These are phyloP conservation scores for Cactoblastis cactorum DNA, from an alignment of 2,888 invertebrate genomes.

Conservation along the genomic window DNA sequence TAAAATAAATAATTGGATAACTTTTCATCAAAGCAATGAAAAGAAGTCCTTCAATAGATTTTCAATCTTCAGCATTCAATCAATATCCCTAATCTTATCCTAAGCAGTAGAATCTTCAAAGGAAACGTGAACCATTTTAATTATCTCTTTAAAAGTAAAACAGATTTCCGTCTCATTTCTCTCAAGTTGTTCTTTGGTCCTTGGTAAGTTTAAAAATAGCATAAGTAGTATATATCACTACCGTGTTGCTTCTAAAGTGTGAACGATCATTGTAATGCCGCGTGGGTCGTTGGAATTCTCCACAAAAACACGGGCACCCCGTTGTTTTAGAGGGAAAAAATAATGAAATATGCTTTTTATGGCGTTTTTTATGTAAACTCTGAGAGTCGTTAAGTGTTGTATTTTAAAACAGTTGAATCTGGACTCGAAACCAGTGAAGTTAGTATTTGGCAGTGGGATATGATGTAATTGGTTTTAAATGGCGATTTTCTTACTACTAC, in stretches of 20 bases:
- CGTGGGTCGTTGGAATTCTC: conserved; percentile 67
- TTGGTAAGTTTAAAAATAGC: conserved; percentile 47
- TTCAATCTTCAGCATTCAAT: background rate
- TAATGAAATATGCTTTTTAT: conserved; percentile 73
- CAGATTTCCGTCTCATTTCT: conserved; percentile 13
- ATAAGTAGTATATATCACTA: conserved; percentile 57
- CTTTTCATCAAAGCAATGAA: too few species aligned
- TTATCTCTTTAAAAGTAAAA: conserved; percentile 10
- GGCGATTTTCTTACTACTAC: background rate
- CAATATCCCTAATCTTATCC: background rate
- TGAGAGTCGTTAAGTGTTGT: conserved; percentile 59
- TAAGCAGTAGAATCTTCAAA: background rate
- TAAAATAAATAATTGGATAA: background rate
- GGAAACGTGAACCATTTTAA: background rate
- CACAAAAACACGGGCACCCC: conserved; percentile 72
- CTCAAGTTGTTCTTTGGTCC: conserved; percentile 6
- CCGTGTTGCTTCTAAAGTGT: conserved; percentile 71
- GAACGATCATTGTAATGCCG: conserved; percentile 57
- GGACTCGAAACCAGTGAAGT: conserved; percentile 26
- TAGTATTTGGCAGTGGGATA: conserved; percentile 23
- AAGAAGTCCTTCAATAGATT: background rate
- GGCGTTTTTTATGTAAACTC: conserved; percentile 63
- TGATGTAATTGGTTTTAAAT: background rate
- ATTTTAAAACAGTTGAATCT: conserved; percentile 50
- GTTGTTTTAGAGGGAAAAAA: conserved; percentile 74